Conservation (phyloP, 1,140 invertebrate species). For the Trichonephila clavata region DNA sequence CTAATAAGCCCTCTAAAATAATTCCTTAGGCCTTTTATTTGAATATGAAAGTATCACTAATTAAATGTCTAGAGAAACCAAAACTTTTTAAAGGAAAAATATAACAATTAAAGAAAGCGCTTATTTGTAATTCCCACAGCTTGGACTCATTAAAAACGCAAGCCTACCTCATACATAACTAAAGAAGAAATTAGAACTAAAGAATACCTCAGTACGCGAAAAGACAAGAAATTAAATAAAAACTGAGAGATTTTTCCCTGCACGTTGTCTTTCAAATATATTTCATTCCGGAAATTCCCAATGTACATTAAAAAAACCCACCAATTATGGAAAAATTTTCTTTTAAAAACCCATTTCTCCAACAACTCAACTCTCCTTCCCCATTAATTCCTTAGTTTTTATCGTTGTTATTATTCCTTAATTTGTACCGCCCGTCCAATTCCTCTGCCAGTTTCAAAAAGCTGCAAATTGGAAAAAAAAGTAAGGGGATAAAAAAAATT, state of each 20-base stretch:
- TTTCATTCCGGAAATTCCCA: conserved; percentile 10
- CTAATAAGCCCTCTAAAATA: neutral
- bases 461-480: neutral
- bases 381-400: neutral
- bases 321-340: conserved; percentile 46
- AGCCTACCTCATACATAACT: conserved; percentile 1
- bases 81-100: neutral
- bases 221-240: conserved; percentile 39
- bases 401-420: conserved; percentile 8
- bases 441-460: conserved; percentile 8
- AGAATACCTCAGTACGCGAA: neutral
- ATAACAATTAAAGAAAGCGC: conserved; percentile 3
- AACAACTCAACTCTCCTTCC: neutral
- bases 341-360: conserved; percentile 14
- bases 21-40: conserved; percentile 24
- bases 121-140: conserved; percentile 17
- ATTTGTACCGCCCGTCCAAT: neutral
- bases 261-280: neutral
- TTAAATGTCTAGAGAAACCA: neutral
- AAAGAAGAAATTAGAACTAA: conserved; percentile 33
- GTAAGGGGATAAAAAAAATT: neutral
- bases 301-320: neutral
- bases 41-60: conserved; percentile 28
- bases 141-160: neutral
- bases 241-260: neutral